Conservation (phyloP, 2,797 vertebrate species). For the Botia almorhae region DNA sequence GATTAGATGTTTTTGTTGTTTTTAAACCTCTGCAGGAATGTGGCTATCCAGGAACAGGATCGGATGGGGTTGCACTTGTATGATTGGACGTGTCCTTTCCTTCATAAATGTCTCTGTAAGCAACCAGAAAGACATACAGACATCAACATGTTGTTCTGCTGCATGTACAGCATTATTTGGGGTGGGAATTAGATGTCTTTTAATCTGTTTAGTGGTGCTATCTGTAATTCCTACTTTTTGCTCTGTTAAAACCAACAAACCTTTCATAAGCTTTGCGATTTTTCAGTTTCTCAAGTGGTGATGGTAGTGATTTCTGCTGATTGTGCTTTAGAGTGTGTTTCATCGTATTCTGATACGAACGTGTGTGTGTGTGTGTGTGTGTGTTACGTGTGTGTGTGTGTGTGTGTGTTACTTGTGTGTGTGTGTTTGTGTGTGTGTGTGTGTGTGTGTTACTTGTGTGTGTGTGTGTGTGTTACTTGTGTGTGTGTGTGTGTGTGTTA, state of each 20-base stretch:
- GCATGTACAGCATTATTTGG: constrained; percentile 24
- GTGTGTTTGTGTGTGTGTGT: no score
- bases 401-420: no score
- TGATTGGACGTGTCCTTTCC: background rate
- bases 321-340: background rate
- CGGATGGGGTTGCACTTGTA: background rate
- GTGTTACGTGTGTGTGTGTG: no score
- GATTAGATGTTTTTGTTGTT: background rate
- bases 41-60: no score
- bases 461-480: no score
- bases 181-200: background rate
- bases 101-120: background rate
- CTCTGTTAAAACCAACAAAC: constrained; percentile 1
- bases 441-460: no score
- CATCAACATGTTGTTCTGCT: background rate
- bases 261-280: constrained; percentile 47
- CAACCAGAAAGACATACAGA: background rate
- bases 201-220: constrained; percentile 48
- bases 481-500: background rate
- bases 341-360: background rate
- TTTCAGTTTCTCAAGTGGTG: no score
- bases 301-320: background rate
- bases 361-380: no score
- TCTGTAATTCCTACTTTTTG: background rate
- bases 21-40: no score